phyloP scores from a whole-genome alignment of 1,140 invertebrate genomes.

The Trypoxylus dichotomus region DNA sequence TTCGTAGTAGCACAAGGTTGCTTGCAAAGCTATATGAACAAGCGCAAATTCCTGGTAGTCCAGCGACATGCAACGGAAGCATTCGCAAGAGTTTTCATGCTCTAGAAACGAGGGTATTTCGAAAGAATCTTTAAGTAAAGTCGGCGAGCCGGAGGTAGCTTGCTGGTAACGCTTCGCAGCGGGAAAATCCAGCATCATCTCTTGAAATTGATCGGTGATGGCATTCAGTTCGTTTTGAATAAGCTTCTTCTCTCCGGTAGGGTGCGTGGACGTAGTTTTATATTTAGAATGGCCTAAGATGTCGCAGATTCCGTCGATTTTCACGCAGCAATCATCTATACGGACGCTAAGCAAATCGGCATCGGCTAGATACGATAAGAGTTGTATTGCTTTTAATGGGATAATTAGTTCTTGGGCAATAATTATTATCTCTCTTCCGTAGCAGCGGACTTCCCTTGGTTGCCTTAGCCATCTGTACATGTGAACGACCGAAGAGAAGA shows the following conservation, averaged over 20 bases:
- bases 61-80: slow-evolving; percentile 22
- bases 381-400: slow-evolving; percentile 7
- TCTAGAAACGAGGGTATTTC: slow-evolving; percentile 25
- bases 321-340: slow-evolving; percentile 27
- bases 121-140: slow-evolving; percentile 21
- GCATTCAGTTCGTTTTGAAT: not conserved
- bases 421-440: slow-evolving; percentile 12
- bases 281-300: not conserved
- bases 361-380: slow-evolving; percentile 23
- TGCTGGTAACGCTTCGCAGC: not conserved
- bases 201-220: not conserved
- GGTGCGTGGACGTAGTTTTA: not conserved
- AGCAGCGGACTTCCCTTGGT: slow-evolving; percentile 33
- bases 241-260: not conserved
- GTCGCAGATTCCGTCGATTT: slow-evolving; percentile 25
- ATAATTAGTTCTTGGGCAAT: slow-evolving; percentile 30
- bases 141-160: slow-evolving; percentile 9
- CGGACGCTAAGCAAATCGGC: slow-evolving; percentile 25
- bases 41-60: slow-evolving; percentile 19
- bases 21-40: slow-evolving; percentile 5
- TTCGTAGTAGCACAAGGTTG: not conserved
- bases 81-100: slow-evolving; percentile 6
- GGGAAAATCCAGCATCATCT: slow-evolving; percentile 28
- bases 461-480: slow-evolving; percentile 20
- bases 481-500: not conserved